Percentiles rank a stretch among this genome's conserved stretches.
Evolutionary conservation across 2,888 invertebrate species (phyloP).

Genomic region (Drosophila trichaetosa): DNA sequence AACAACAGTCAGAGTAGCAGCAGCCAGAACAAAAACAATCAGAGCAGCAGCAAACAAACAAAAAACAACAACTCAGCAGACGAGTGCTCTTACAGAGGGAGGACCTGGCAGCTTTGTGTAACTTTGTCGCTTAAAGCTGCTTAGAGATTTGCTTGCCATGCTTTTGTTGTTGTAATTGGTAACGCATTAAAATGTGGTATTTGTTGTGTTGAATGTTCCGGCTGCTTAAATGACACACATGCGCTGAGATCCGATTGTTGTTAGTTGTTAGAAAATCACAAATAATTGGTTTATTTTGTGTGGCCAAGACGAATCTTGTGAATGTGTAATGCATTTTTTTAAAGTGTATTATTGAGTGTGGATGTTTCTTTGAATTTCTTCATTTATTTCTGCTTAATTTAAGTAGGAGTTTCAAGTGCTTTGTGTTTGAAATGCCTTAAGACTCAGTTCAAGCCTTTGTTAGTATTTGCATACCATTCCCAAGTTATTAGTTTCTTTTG

Average conservation of each 20-base stretch:
- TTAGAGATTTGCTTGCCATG: slow-evolving; percentile 28
- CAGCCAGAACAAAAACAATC: slow-evolving; percentile 14
- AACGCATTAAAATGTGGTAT: slow-evolving; percentile 20
- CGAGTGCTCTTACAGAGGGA: slow-evolving; percentile 1
- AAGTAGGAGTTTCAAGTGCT: neutral
- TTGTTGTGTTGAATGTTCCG: slow-evolving; percentile 23
- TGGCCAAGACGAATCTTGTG: neutral
- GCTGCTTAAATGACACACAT: neutral
- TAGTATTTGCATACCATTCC: neutral
- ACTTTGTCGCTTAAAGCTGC: slow-evolving; percentile 53
- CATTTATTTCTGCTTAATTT: neutral
- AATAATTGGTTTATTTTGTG: neutral
- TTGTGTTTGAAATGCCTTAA: neutral
- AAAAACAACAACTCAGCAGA: slow-evolving; percentile 17
- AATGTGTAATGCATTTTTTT: neutral
- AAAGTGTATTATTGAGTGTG: neutral
- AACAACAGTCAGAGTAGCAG: slow-evolving; percentile 28
- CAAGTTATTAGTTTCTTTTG: neutral
- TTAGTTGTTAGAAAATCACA: neutral
- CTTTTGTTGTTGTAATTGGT: slow-evolving; percentile 1
- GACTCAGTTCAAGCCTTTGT: neutral
- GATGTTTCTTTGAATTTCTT: neutral
- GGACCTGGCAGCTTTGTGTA: slow-evolving; percentile 23
- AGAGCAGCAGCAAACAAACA: slow-evolving; percentile 23
- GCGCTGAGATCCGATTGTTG: neutral